Base-by-base conservation (phyloP, 1,140 invertebrate species). In the Zaprionus ghesquierei region DNA sequence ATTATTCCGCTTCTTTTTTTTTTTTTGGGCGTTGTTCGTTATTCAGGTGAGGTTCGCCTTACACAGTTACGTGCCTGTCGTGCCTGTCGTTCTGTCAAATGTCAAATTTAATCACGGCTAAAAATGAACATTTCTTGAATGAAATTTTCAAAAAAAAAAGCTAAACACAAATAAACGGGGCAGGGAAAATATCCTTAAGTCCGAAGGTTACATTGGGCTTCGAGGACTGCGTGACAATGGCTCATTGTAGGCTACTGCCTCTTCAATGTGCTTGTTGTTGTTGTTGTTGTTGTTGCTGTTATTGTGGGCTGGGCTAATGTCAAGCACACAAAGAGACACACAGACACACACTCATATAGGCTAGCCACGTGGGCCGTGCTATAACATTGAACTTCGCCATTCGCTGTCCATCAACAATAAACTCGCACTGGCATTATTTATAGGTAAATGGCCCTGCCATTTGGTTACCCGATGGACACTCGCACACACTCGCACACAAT, bases 321-420 rank as follows among this genome's bases (percentile, higher is more conserved):
- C 22, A 23, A 27, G 27, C 38, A 46, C 38, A 62, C 62, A 12
- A 27, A 13, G 35, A 23, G 6, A 54, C 31, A 27, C 13, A 35
- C 22, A n/a, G 18, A 44, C 29, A 49, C 38, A 38, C 8, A 49
- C 29, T 25, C n/a, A 18, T 27, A n/a, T 31, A 2, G 55, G 29
- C 6, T 68, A 22, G 27, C 35, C 20, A 29, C 38, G 29, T 72
- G 58, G 49, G 35, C 65, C 53, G 18, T 41, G 53, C 54, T 46
- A 20, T 70, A 70, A 53, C 78, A 86, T 78, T 86, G 81, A 86
- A 81, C 81, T 86, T 86, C 71, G 59, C 60, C 59, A 53, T 68
- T 65, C 59, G 64, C 76, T 70, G 80, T 79, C 80, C 76, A 66
- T 79, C 64, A 79, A 68, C 62, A 79, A 75, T 61, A 56, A 68